Base-by-base conservation (phyloP, 2,113 vertebrate species). In the Cryptomyrus ogoouensis region DNA sequence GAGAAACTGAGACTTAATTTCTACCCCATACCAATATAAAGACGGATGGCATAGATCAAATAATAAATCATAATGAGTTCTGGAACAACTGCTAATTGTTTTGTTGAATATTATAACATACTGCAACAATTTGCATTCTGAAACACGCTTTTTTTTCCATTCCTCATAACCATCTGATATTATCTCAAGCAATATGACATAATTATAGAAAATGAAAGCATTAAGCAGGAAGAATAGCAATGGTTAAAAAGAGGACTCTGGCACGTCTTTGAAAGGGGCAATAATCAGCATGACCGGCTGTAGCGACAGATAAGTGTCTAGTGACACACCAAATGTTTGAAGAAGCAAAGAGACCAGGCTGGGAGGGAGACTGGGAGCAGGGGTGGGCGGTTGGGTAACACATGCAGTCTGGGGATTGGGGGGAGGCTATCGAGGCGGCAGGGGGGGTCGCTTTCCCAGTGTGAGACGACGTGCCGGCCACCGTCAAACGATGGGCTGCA, bases 141-240 rank as follows among this genome's bases (percentile, higher is more conserved):
- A 39, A 56, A 21, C 47, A 7, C 85, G 0, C 3, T 7, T 35
- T 35, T 52, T 56, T 52, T 19, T 13, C 27, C 50, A 50, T 27
- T n/a, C 50, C 49, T 87, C 84, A 17, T 87, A 52, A 87, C 84
- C 49, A 87, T 46, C 47, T 52, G 49, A 87, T 87, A 87, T 86
- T 50, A 86, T 87, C 84, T 53, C n/a, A 35, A 87, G 46, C n/a
- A 87, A 50, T 87, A 50, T 87, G 84, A 87, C 44, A 87, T 49
- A 87, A 87, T 87, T 87, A 52, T 87, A 52, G 10, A 49, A 35
- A 87, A 53, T 35, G 24, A 87, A 56, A 35, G 27, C 12, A 53
- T 52, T 53, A 87, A 12, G 85, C n/a, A 10, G 42, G 17, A 6
- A n/a, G 42, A 12, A 87, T 35, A n/a, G 19, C 21, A 52, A 53